Base-by-base conservation (phyloP, 2,113 vertebrate genomes). In the Myotis lucifugus region DNA sequence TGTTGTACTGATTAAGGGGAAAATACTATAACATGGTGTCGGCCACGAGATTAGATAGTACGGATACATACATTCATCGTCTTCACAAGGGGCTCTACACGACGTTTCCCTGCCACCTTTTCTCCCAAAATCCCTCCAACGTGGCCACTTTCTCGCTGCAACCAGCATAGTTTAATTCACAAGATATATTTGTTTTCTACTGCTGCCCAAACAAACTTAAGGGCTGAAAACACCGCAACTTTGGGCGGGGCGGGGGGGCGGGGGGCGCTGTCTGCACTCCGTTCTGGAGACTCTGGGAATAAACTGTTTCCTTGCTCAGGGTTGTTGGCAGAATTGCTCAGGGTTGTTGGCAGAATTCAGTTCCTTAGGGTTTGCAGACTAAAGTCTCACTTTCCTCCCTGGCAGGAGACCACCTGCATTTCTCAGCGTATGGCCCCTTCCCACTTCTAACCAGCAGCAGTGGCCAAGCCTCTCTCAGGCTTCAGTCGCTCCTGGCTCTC, bases 391-490 rank as follows among this genome's bases (percentile, higher is more conserved):
- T 42, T 85, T 67, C 14, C 61, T n/a, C 0, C 1, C n/a, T 25
- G 52, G 13, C 21, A 27, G n/a, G 13, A 69, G 4, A 19, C 10
- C 14, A 37, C 46, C 13, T 7, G 4, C 13, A 6, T 27, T 61
- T 70, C 17, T 67, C 21, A 81, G 14, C 1, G 18, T 17, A 50
- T 0, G 1, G 15, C 18, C 1, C 5, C 19, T 76, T 92, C 29
- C 67, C 56, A 3, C 37, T 54, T 85, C 37, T 40, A 61, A 27
- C 46, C 50, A 85, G 34, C 1, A 67, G 34, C n/a, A 11, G 40
- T 0, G 2, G 6, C 2, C 0, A 0, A 37, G 5, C 23, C 11
- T 40, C 59, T 77, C 40, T 40, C 8, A 5, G 0, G 23, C 15
- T 40, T 48, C 9, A 4, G 10, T 50, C 13, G 32, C 52, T 59